phyloP scores from a whole-genome alignment of 2,113 vertebrate species.

The Phyllostomus hastatus region DNA sequence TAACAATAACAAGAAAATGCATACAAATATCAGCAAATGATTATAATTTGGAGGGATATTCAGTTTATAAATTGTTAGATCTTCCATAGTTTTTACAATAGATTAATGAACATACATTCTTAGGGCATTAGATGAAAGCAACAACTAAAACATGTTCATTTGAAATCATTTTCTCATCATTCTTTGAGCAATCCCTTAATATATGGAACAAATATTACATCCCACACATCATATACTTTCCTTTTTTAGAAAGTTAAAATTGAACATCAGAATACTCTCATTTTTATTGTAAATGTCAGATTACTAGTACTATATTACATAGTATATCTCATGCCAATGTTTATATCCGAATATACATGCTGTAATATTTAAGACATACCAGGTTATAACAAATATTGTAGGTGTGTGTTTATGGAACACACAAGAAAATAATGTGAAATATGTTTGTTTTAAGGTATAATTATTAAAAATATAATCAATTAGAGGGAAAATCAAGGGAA shows the following conservation, averaged over 20 bases:
- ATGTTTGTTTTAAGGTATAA: not conserved
- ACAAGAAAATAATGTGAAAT: not conserved
- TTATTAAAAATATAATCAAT: conserved; percentile 53
- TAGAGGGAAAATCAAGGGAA: not conserved
- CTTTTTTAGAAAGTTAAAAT: not conserved
- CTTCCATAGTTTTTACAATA: not conserved
- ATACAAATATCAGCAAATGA: not conserved
- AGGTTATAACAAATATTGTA: not conserved
- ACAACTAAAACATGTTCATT: not conserved
- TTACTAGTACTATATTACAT: not conserved
- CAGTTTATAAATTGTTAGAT: not conserved
- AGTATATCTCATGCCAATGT: not conserved
- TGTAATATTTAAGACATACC: not conserved
- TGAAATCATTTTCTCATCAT: not conserved
- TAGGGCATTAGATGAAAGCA: not conserved
- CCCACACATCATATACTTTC: not conserved
- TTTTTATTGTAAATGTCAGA: not conserved
- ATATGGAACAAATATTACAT: not conserved
- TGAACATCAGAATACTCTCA: not conserved
- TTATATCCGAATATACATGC: not conserved
- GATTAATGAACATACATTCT: not conserved
- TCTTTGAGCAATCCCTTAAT: not conserved
- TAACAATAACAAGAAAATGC: no score
- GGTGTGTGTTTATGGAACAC: not conserved
- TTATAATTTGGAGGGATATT: not conserved